These are phyloP conservation scores for Lutjanus erythropterus DNA, from an alignment of 2,113 vertebrate species.

Conservation along the genomic window DNA sequence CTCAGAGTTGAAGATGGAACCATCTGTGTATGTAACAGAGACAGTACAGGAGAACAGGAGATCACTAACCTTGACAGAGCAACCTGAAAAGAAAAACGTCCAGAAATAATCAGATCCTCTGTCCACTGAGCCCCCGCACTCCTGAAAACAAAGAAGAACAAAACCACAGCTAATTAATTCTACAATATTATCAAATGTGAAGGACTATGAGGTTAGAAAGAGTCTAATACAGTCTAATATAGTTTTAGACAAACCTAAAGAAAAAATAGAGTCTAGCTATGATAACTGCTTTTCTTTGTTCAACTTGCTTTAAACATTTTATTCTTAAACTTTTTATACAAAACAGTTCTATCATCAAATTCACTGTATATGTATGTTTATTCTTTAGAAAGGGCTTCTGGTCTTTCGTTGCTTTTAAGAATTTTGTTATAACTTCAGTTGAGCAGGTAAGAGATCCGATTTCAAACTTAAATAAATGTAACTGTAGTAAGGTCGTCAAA, in stretches of 20 bases:
- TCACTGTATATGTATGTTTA: background rate
- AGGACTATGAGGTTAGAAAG: background rate
- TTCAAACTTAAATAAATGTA: background rate
- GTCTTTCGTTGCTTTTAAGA: background rate
- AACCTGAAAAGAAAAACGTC: constrained; percentile 14
- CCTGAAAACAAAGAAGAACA: constrained; percentile 42
- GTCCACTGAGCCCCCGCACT: constrained; percentile 5
- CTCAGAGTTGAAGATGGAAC: background rate
- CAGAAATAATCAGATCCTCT: constrained; percentile 15
- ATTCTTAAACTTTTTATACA: background rate
- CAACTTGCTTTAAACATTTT: background rate
- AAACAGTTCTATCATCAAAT: background rate
- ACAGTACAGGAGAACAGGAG: background rate
- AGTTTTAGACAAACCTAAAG: background rate
- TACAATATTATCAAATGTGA: background rate
- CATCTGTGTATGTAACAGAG: background rate
- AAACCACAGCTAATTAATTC: background rate
- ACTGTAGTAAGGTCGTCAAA: no score
- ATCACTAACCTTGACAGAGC: constrained; percentile 33
- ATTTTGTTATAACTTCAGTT: background rate
- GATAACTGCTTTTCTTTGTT: background rate
- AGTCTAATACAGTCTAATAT: background rate
- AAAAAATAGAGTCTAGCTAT: background rate
- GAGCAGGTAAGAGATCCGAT: background rate
- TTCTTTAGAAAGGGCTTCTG: background rate